Percentiles rank a stretch among this genome's conserved stretches.
Conservation (phyloP, 30 jellyfish, hydroid and myxozoan species). For the Rhopilema esculentum region DNA sequence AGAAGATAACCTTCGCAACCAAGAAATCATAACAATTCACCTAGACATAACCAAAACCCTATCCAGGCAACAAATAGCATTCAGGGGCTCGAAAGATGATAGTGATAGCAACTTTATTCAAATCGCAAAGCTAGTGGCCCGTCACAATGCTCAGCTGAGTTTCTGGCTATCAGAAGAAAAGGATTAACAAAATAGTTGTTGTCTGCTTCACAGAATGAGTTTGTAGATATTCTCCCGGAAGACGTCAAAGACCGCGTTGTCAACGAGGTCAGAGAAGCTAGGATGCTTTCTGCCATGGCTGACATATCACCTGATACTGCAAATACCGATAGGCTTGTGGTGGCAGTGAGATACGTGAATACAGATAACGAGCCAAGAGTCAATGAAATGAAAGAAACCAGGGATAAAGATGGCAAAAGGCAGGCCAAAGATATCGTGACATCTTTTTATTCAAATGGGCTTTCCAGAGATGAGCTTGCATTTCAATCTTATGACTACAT, state of each 20-base stretch:
- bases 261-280: neutral
- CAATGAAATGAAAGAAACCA: neutral
- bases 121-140: constrained; percentile 8
- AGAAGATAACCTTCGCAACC: constrained; percentile 33
- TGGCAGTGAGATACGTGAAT: neutral
- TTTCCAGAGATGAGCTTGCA: no score
- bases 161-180: constrained; percentile 6
- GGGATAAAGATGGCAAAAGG: neutral
- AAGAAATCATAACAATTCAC: constrained; percentile 19
- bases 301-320: neutral
- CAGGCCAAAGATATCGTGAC: neutral
- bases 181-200: neutral
- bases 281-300: neutral
- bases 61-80: constrained; percentile 52
- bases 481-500: no score
- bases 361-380: neutral
- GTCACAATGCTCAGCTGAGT: constrained; percentile 1
- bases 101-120: constrained; percentile 34
- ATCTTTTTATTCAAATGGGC: neutral
- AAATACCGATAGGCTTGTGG: neutral
- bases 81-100: constrained; percentile 45
- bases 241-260: neutral
- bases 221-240: neutral
- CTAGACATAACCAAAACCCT: constrained; percentile 45
- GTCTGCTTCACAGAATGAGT: neutral